Base-by-base conservation (phyloP, 2,888 invertebrate species). In the Ctenicera cuprea region DNA sequence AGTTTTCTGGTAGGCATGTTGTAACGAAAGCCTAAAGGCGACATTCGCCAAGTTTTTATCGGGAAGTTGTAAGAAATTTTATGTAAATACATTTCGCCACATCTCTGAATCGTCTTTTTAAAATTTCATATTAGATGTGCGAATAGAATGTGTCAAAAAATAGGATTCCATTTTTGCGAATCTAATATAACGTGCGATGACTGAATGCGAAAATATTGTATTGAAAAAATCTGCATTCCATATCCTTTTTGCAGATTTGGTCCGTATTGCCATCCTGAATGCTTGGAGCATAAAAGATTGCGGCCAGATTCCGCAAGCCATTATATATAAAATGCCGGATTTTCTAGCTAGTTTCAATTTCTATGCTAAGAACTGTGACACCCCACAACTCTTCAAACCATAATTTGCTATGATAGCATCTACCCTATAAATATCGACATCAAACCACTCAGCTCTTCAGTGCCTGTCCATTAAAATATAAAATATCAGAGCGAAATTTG, bases 211-310 rank as follows among this genome's bases (percentile, higher is more conserved):
- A 73, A 75, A 76, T 76, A 72, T 76, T 76, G 77, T 77, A 77
- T 77, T 75, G 77, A 76, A 74, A 75, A 77, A 77, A 75, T 76
- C 77, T 76, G 73, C 75, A 77, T 77, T 75, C 74, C 66, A 75
- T 77, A 74, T 74, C 75, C 70, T 65, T 75, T 70, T 57, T 57
- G 37, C 71, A 64, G 63, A 73, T 68, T 57, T 59, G 14, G 57
- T 62, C 37, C 63, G 57, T 57, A 57, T 57, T 57, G 57, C 33
- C 30, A 54, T 33, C 57, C 38, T 59, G 33, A 38, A 59, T 59
- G 37, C 59, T 59, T 11, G 38, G 9, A 37, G 59, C 38, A 38
- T 59, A 59, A 38, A 38, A 38, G 59, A 59, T 59, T 37, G 33
- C 30, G 38, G 11, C 59, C 37, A 59, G 59, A 38, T 38, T 41